Evolutionary conservation across 35 echinoderm and acorn worm genomes (phyloP), one percentile per base, ranked within the genome.

Genomic region (Lytechinus pictus): DNA sequence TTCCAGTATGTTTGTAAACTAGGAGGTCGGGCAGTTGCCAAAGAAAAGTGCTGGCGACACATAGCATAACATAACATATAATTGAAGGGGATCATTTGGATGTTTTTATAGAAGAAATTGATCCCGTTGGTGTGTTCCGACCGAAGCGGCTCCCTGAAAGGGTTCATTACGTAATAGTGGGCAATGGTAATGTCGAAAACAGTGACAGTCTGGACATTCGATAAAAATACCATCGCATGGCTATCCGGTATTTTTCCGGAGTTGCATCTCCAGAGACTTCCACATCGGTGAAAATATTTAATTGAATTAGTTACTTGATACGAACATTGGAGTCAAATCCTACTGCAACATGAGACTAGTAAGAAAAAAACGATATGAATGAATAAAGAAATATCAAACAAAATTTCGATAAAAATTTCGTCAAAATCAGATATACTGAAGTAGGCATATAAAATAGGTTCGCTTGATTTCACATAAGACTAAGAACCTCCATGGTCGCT

Each of bases 1-100:
- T 79, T 79, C 66, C 66, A 79, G 66, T 79, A 79, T 79, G 66
- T 79, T 79, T 79, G 66, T 79, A 79, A n/a, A 79, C 66, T 79
- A 24, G 66, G 21, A 79, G 19, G 19, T 79, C 19, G 66, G 19
- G 66, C 2, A 79, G 21, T 24, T 79, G 66, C n/a, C 19, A 11
- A 79, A 16, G 66, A 79, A 11, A 79, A 16, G 66, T 24, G 66
- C 4, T n/a, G 66, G 66, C 19, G 66, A 79, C 66, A 79, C 16
- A 8, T 24, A 79, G n/a, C 66, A 79, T 79, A 24, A 24, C 66
- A 79, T 79, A 24, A 7, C 66, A 16, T 79, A 79, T 79, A 79
- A 79, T 79, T 79, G 21, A 71, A 71, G 66, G 66, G 66, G 66
- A 79, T 79, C 66, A 79, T 79, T 79, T 79, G 66, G 66, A 79